phyloP scores from a whole-genome alignment of 2,888 invertebrate genomes.

The Buathra laborator region DNA sequence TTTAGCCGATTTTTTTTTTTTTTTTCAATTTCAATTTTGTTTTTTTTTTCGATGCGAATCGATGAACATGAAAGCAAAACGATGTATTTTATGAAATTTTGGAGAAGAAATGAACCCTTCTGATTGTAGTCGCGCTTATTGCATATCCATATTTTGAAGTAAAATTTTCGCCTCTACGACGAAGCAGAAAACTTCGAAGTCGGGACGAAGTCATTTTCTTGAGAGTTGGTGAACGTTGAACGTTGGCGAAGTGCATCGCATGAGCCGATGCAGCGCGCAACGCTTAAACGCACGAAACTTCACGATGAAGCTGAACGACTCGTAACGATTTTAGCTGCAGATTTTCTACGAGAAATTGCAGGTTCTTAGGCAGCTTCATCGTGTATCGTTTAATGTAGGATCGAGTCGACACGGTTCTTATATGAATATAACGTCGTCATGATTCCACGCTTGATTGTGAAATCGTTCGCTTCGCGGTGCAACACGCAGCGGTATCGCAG shows the following conservation, averaged over 20 bases:
- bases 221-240: not conserved
- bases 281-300: not conserved
- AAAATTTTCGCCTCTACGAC: not conserved
- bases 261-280: not conserved
- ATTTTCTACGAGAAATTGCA: not conserved
- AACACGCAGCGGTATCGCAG: slow-evolving; percentile 68
- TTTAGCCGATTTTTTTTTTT: too few relatives aligned
- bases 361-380: slow-evolving; percentile 22
- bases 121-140: too few relatives aligned
- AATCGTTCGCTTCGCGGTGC: slow-evolving; percentile 72
- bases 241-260: slow-evolving; percentile 20
- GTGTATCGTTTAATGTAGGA: not conserved
- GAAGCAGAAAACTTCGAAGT: not conserved
- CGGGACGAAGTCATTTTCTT: slow-evolving; percentile 6
- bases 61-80: too few relatives aligned
- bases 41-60: too few relatives aligned
- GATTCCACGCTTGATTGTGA: slow-evolving; percentile 80
- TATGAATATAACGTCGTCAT: slow-evolving; percentile 77
- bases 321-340: not conserved
- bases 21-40: too few relatives aligned
- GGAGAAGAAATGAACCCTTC: too few relatives aligned
- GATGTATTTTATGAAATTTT: too few relatives aligned
- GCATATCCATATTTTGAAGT: too few relatives aligned
- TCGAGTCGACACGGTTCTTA: slow-evolving; percentile 25
- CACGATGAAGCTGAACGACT: slow-evolving; percentile 35